phyloP scores from a whole-genome alignment of 2,888 invertebrate species.

The Drosophila mulleri region DNA sequence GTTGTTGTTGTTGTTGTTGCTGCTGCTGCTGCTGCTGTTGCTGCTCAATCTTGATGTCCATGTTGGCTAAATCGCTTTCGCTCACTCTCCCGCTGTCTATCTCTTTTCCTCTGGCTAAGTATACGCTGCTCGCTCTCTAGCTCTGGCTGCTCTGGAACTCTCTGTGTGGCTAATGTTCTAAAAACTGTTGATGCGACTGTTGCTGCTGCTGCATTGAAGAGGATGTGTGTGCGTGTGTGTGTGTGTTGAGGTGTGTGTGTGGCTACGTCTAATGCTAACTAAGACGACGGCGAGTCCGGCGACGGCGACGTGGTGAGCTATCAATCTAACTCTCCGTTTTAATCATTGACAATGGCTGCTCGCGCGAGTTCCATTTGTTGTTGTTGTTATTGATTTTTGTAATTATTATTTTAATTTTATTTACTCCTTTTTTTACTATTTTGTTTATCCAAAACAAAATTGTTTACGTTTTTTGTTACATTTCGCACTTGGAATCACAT shows the following conservation, averaged over 20 bases:
- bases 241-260: conserved; percentile 18
- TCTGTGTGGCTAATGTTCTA: conserved; percentile 44
- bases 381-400: conserved; percentile 7
- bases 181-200: conserved; percentile 45
- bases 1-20: conserved; percentile 61
- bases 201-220: conserved; percentile 49
- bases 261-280: conserved; percentile 62
- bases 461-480: conserved; percentile 65
- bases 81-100: conserved; percentile 1
- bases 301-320: conserved; percentile 43
- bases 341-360: conserved; percentile 70
- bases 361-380: conserved; percentile 66
- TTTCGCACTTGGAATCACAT: conserved; percentile 77
- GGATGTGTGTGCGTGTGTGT: conserved; percentile 6
- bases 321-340: conserved; percentile 51
- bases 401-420: conserved; percentile 4
- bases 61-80: conserved; percentile 47
- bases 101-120: conserved; percentile 2
- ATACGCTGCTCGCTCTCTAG: conserved; percentile 3
- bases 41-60: conserved; percentile 84
- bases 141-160: conserved; percentile 19
- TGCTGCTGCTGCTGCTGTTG: conserved; percentile 88
- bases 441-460: conserved; percentile 52
- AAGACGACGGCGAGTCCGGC: conserved; percentile 53
- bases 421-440: conserved; percentile 18